phyloP scores from a whole-genome alignment of 1,140 invertebrate species.

The Cydia pomonella region DNA sequence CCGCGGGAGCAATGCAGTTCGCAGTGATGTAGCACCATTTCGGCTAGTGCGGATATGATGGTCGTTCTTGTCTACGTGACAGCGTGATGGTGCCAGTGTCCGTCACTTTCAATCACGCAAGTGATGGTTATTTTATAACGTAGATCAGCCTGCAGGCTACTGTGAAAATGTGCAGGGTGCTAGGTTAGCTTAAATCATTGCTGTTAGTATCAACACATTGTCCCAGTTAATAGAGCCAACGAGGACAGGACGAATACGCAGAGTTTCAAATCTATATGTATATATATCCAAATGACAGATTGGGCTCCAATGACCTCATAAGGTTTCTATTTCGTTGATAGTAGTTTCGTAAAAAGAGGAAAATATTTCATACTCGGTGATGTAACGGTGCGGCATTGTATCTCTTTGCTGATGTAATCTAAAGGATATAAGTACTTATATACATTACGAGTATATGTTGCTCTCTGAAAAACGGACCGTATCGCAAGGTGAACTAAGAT shows the following conservation, averaged over 20 bases:
- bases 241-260: neutral
- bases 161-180: too few species aligned
- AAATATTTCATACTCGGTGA: slow-evolving; percentile 16
- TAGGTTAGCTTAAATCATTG: too few species aligned
- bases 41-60: too few species aligned
- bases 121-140: too few species aligned
- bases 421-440: neutral
- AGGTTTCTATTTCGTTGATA: neutral
- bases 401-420: neutral
- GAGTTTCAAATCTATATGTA: neutral
- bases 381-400: slow-evolving; percentile 24
- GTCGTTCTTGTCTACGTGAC: too few species aligned
- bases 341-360: slow-evolving; percentile 11
- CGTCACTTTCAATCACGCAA: too few species aligned
- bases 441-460: neutral
- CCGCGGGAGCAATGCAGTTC: too few species aligned
- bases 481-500: neutral
- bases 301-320: neutral
- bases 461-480: neutral
- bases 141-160: too few species aligned
- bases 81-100: too few species aligned
- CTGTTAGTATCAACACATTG: neutral
- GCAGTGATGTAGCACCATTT: too few species aligned
- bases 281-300: neutral
- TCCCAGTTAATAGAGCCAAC: neutral